Evolutionary conservation across 1,140 invertebrate genomes (phyloP).

Genomic region (Micrasema longulum): DNA sequence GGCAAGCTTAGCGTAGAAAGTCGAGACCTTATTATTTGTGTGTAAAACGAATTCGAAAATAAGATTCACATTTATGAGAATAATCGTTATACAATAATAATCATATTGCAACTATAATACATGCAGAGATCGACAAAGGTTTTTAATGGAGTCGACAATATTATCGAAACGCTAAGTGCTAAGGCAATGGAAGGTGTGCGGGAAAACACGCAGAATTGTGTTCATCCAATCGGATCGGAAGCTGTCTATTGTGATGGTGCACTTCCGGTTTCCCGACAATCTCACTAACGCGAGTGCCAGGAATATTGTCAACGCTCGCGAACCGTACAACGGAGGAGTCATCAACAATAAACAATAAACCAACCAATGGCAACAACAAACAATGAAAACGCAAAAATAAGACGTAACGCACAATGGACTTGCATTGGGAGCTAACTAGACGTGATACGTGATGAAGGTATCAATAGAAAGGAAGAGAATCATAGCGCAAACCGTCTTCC

Average conservation of each 20-base stretch:
- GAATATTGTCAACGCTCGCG: background rate
- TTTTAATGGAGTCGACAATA: no score
- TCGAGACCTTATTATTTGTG: no score
- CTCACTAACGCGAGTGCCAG: background rate
- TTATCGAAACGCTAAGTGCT: no score
- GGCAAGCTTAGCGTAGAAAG: no score
- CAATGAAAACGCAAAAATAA: background rate
- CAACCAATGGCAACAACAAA: constrained; percentile 10
- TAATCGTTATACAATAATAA: no score
- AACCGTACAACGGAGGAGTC: background rate
- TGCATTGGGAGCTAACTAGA: background rate
- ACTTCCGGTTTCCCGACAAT: constrained; percentile 25
- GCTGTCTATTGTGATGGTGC: constrained; percentile 13
- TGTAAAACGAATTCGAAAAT: no score
- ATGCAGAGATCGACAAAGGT: no score
- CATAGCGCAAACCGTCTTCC: no score
- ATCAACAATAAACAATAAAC: constrained; percentile 25
- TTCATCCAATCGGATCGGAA: constrained; percentile 32
- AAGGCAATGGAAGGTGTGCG: no score
- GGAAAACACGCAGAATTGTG: constrained; percentile 7
- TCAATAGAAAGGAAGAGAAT: background rate
- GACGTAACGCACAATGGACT: background rate
- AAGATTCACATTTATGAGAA: no score
- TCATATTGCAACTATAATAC: no score
- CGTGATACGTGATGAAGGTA: background rate